Conservation (phyloP, 2,113 vertebrate genomes). For the Neofelis nebulosa region DNA sequence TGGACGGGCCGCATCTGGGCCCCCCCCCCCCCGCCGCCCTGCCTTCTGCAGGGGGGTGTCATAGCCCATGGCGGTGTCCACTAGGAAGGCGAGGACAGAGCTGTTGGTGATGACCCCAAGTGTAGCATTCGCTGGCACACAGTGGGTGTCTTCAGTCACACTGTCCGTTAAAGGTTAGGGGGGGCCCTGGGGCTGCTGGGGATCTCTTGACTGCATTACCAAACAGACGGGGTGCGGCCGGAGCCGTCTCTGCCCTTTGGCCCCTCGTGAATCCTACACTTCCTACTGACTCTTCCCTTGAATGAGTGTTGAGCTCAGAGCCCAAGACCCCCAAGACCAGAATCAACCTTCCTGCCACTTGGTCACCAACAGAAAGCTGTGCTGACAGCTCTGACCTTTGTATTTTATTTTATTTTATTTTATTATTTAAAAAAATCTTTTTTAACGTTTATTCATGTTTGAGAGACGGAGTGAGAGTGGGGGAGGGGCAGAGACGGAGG, state of each 20-base stretch:
- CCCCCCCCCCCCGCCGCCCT: fast-evolving
- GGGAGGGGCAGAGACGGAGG: too few species aligned
- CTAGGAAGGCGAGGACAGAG: not conserved
- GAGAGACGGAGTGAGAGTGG: too few species aligned
- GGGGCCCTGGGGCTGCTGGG: not conserved
- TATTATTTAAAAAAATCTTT: too few species aligned
- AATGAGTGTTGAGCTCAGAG: not conserved
- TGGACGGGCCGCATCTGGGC: fast-evolving
- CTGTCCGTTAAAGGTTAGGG: fast-evolving
- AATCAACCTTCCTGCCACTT: not conserved
- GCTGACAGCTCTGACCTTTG: not conserved
- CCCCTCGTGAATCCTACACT: fast-evolving
- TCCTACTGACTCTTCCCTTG: not conserved
- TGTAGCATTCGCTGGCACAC: fast-evolving
- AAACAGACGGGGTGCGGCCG: fast-evolving
- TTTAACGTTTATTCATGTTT: too few species aligned
- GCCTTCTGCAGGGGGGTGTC: not conserved
- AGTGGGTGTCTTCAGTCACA: fast-evolving
- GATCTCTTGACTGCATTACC: not conserved
- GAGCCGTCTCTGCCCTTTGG: not conserved
- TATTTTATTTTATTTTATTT: not conserved
- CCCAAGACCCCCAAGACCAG: not conserved
- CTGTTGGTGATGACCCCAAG: not conserved
- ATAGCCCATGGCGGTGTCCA: fast-evolving
- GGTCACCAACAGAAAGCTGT: not conserved